A percentile compares a stretch with the other conserved stretches of the same genome.
Evolutionary conservation across 30 jellyfish, hydroid and myxozoan genomes (phyloP).

Genomic region (Hydractinia symbiolongicarpus): DNA sequence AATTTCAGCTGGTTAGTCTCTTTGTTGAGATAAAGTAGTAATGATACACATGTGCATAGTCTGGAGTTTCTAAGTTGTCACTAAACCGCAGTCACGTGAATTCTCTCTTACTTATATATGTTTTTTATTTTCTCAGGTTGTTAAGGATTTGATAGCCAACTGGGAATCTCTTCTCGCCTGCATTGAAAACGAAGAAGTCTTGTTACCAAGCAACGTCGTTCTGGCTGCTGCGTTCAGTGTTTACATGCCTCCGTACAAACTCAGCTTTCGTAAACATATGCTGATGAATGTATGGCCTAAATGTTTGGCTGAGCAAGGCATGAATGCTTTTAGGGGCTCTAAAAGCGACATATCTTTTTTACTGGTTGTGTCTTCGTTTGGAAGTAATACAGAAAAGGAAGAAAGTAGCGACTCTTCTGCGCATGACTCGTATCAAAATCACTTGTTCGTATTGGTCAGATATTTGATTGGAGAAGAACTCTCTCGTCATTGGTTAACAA

Average conservation of each 20-base stretch:
- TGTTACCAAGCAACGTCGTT: slow-evolving; percentile 50
- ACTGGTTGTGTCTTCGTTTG: slow-evolving; percentile 23
- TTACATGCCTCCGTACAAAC: slow-evolving; percentile 42
- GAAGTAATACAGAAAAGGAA: slow-evolving; percentile 5
- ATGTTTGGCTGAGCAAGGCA: slow-evolving; percentile 65
- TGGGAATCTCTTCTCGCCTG: slow-evolving; percentile 47
- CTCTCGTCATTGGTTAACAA: slow-evolving; percentile 40
- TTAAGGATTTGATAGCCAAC: slow-evolving; percentile 37
- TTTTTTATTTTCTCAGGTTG: slow-evolving; percentile 28
- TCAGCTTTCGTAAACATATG: slow-evolving; percentile 38
- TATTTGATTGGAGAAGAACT: slow-evolving; percentile 36
- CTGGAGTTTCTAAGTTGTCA: neutral
- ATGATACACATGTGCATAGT: neutral
- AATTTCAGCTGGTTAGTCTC: slow-evolving; percentile 49
- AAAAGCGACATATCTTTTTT: slow-evolving; percentile 37
- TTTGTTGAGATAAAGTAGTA: neutral
- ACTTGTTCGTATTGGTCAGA: slow-evolving; percentile 10
- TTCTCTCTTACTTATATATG: neutral
- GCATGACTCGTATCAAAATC: slow-evolving; percentile 19
- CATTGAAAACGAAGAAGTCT: slow-evolving; percentile 27
- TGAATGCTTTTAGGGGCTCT: slow-evolving; percentile 21
- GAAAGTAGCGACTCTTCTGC: neutral
- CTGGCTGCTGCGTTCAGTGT: slow-evolving; percentile 54
- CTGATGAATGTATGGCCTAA: slow-evolving; percentile 37
- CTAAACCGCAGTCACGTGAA: neutral